Base-by-base conservation (phyloP, 2,888 invertebrate species). In the Anodontia alba region DNA sequence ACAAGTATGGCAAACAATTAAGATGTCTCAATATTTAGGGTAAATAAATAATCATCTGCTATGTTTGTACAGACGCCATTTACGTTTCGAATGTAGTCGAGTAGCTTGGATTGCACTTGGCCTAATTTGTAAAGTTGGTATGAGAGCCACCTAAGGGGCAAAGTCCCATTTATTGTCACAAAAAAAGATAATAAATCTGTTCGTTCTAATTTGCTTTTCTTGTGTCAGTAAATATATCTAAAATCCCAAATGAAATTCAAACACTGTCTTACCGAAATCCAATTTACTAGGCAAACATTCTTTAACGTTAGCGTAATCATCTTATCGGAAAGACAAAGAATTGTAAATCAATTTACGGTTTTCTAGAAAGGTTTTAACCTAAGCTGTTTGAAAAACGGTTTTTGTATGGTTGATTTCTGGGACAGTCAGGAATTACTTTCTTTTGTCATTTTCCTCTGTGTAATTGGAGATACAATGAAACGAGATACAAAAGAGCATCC, bases 161-260 rank as follows among this genome's bases (percentile, higher is more conserved):
- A 49, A 49, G 49, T 49, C 49, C 57, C 26, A 57, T 29, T 26
- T 29, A 10, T 29, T 57, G 26, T 23, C 29, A 38, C 38, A 10
- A 1, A 17, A 51, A 51, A 57, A 23, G 57, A 17, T 26, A 29
- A 57, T 57, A 57, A 57, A 57, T 57, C 57, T 29, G 29, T 10
- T 57, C 29, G 23, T 12, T 23, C 57, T 57, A 57, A 57, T 57
- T 57, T 57, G 23, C 57, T 23, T 57, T 57, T 26, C 57, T 26
- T 57, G 10, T 57, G 26, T 57, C 26, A 57, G 57, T 26, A 57
- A 57, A 57, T 57, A 29, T 23, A 57, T 57, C 57, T 57, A 57
- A 57, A 57, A 57, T 26, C 26, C 57, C 57, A 57, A 23, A 57
- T 57, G 57, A 57, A 57, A 57, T 57, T 57, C 57, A 57, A 57